Evolutionary conservation across 92 coral and sea anemone genomes (phyloP).

Genomic region (Diadumene lineata): DNA sequence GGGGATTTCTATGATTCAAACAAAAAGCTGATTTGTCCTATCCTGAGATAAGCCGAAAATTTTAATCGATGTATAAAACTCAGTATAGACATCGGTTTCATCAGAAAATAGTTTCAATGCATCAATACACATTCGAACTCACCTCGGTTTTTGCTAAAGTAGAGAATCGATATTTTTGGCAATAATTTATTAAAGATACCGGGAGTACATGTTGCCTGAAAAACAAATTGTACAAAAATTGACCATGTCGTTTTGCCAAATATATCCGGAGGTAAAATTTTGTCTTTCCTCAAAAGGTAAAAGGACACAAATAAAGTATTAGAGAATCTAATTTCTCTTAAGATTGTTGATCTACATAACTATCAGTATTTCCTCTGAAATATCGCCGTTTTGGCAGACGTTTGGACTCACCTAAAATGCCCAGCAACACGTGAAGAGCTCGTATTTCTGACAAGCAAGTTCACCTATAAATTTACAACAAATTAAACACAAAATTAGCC

Average conservation of each 20-base stretch:
- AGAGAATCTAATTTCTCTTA: no score
- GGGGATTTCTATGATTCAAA: no score
- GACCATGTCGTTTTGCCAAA: not conserved
- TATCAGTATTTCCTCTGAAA: not conserved
- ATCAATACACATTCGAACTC: not conserved
- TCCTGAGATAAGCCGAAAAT: no score
- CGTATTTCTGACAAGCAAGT: not conserved
- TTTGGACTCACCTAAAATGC: no score
- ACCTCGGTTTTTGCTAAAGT: conserved; percentile 9
- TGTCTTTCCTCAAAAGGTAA: no score
- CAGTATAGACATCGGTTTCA: not conserved
- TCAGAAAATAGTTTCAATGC: not conserved
- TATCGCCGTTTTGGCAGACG: not conserved
- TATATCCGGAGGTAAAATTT: no score
- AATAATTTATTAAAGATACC: not conserved
- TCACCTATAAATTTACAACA: not conserved
- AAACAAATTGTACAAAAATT: not conserved
- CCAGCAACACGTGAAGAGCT: not conserved
- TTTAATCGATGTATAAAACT: no score
- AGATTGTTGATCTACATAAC: not conserved
- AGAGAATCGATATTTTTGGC: not conserved
- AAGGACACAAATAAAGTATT: no score
- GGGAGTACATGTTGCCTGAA: not conserved
- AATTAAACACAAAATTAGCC: not conserved
- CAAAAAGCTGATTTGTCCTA: no score